phyloP scores from a whole-genome alignment of 1,140 invertebrate species.

The Drosophila pseudoananassae region DNA sequence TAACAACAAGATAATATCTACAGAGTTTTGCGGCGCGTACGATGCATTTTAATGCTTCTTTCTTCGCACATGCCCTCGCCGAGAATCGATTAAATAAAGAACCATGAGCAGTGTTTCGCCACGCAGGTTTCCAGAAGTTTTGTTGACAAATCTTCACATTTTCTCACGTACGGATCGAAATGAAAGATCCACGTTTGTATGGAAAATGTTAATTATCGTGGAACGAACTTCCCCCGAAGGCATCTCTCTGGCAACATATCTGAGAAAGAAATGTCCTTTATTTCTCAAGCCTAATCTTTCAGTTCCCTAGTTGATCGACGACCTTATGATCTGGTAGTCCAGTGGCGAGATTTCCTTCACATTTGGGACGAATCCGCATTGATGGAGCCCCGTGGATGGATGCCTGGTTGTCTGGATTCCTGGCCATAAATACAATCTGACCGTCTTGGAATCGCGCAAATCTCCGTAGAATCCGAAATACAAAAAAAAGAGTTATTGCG shows the following conservation, averaged over 20 bases:
- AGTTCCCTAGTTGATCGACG: not conserved
- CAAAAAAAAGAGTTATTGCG: conserved; percentile 38
- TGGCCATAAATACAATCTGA: conserved; percentile 13
- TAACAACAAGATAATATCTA: conserved; percentile 40
- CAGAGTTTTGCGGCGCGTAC: conserved; percentile 54
- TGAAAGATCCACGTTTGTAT: conserved; percentile 35
- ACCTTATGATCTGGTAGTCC: conserved; percentile 12
- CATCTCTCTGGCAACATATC: conserved; percentile 8
- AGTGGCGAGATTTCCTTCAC: conserved; percentile 26
- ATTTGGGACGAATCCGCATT: conserved; percentile 55
- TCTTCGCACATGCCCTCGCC: conserved; percentile 23
- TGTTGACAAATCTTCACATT: conserved; percentile 44
- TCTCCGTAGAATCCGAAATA: conserved; percentile 62
- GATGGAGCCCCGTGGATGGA: conserved; percentile 5
- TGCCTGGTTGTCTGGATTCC: not conserved
- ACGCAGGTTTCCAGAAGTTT: conserved; percentile 24
- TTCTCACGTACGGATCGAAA: conserved; percentile 62
- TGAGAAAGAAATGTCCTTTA: not conserved
- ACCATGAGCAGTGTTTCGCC: conserved; percentile 4
- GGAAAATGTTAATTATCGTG: conserved; percentile 66
- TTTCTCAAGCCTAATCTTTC: not conserved
- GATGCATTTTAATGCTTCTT: conserved; percentile 67
- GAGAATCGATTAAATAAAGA: not conserved
- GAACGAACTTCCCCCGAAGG: conserved; percentile 8
- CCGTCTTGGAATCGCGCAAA: conserved; percentile 66